Conservation (phyloP, 2,113 vertebrate species). For the Peromyscus leucopus region DNA sequence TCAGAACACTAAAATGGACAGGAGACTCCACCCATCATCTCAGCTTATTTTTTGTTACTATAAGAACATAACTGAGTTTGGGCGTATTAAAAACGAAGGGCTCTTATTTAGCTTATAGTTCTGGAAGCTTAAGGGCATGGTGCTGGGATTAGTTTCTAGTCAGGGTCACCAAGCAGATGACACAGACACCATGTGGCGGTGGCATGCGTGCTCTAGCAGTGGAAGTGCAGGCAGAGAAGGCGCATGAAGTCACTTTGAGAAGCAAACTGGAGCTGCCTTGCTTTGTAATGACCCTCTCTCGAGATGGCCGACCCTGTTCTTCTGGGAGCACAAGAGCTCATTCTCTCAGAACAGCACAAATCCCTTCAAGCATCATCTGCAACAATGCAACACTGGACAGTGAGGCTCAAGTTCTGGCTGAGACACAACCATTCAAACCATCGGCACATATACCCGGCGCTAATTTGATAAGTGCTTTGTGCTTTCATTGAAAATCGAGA, state of each 20-base stretch:
- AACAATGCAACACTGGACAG: neutral
- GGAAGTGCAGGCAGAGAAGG: neutral
- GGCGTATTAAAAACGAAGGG: neutral
- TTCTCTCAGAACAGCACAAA: neutral
- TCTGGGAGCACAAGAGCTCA: neutral
- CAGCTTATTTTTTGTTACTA: neutral
- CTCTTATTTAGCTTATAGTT: neutral
- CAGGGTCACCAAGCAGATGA: accelerated
- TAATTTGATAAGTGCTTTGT: neutral
- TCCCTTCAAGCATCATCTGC: neutral
- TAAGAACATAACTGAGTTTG: neutral
- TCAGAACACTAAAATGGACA: neutral
- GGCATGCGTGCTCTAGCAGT: neutral
- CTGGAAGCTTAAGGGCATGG: neutral
- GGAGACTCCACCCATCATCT: neutral
- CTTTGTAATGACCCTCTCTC: neutral
- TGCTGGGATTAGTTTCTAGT: neutral
- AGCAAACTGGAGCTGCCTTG: neutral
- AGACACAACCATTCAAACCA: neutral
- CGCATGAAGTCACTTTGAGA: accelerated
- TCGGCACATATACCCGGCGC: neutral
- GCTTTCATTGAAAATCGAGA: neutral
- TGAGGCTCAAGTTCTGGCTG: too few relatives aligned
- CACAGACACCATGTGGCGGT: neutral
- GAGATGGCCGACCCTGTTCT: neutral